These are phyloP conservation scores for Agrenia bidenticulata DNA, from an alignment of 2,888 invertebrate species.

Conservation along the genomic window DNA sequence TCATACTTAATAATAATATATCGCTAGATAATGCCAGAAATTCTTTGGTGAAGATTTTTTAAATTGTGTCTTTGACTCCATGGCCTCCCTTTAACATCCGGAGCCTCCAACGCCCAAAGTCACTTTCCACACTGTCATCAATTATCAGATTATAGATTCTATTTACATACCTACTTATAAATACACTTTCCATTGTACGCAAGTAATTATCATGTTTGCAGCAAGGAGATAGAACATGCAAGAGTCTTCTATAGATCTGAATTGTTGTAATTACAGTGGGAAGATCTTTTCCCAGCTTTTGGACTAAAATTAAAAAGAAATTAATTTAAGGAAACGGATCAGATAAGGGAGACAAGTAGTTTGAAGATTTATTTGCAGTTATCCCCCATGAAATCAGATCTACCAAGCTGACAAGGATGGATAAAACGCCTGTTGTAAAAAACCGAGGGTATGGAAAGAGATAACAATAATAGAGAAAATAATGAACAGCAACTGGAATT, in stretches of 20 bases:
- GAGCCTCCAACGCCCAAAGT: not conserved
- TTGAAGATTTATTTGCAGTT: not conserved
- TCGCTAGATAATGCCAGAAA: constrained; percentile 10
- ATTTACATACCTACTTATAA: no score
- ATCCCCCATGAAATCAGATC: not conserved
- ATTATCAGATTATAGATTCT: not conserved
- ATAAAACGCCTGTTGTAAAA: not conserved
- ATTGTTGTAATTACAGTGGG: no score
- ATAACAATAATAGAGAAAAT: not conserved
- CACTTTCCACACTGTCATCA: constrained; percentile 12
- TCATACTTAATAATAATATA: no score
- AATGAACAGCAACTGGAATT: constrained; percentile 5
- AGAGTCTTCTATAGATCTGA: no score
- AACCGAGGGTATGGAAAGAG: not conserved
- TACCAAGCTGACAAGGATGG: not conserved
- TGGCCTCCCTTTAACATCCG: constrained; percentile 15
- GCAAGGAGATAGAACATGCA: no score
- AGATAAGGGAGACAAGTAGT: not conserved
- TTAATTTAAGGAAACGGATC: not conserved
- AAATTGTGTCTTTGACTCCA: constrained; percentile 19
- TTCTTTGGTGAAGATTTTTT: constrained; percentile 4
- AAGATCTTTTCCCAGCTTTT: no score
- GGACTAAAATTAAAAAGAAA: no score
- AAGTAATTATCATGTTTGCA: no score
- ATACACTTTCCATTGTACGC: no score